Evolutionary conservation across 2,113 vertebrate species (phyloP), one percentile per base, ranked within the genome.

Genomic region (Xiphophorus couchianus): DNA sequence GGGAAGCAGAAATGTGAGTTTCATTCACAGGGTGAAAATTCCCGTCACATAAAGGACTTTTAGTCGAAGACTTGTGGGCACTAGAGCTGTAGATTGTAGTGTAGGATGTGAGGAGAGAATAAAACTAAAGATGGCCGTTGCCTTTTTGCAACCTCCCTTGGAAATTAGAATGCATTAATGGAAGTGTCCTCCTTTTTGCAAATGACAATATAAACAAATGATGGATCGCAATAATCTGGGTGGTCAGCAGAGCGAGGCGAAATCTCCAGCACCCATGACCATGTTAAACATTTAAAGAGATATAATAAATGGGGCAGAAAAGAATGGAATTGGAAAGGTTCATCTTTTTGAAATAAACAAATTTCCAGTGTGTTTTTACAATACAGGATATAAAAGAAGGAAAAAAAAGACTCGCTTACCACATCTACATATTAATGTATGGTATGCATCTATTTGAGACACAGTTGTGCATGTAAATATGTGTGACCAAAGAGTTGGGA

Each of bases 201-300:
- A 93, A 91, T 83, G 88, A 90, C 83, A 88, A 89, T 88, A 86
- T 87, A 89, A 93, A 92, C 88, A 91, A 91, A 91, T 94, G 91
- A 93, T 93, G 91, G 89, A 93, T 93, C 70, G 83, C 64, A 84
- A 89, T 92, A 90, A 93, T 94, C 87, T 90, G 77, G 86, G 86
- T 65, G 82, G 83, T 79, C 90, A 88, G 83, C 83, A 35, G 88
- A 92, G 92, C 84, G 63, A 64, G 74, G 74, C 83, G 64, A 86
- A 80, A 69, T 74, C 74, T 83, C 68, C 66, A 33, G 85, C 84
- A 39, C 84, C 82, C 64, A 82, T 62, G 44, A 75, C 76, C 78
- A 83, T 42, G 68, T 76, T 73, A 76, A 86, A 89, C 35, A 65
- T 82, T 80, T 48, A 42, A 62, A 73, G 48, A 77, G 44, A 72